These are phyloP conservation scores for Gopherus evgoodei DNA, from an alignment of 2,113 vertebrate species.

Conservation along the genomic window DNA sequence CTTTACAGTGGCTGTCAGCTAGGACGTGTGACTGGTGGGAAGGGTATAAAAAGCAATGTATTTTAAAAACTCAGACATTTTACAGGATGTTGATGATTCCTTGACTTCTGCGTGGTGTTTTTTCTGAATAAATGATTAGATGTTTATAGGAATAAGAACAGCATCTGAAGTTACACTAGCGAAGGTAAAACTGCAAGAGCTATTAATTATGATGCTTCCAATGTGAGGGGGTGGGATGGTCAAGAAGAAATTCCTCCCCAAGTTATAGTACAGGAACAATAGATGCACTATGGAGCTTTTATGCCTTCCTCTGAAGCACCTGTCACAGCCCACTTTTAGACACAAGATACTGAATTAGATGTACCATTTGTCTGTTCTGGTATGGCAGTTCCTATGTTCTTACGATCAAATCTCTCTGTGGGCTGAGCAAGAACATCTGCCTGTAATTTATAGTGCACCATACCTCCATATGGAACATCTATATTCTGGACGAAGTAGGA, in stretches of 20 bases:
- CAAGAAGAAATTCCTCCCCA: neutral
- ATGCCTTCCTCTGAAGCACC: neutral
- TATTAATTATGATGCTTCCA: neutral
- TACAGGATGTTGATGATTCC: neutral
- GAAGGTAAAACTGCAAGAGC: neutral
- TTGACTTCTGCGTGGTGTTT: slow-evolving; percentile 5
- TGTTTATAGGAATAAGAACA: neutral
- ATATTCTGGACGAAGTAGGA: neutral
- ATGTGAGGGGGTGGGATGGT: neutral
- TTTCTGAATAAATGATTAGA: neutral
- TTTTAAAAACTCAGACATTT: slow-evolving; percentile 11
- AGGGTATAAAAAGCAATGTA: neutral
- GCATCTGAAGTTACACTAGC: neutral
- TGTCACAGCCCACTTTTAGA: neutral
- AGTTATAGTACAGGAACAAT: neutral
- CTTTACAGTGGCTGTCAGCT: neutral
- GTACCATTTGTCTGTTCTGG: neutral
- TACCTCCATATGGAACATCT: accelerated
- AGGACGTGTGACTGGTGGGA: neutral
- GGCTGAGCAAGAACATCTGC: neutral
- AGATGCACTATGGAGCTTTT: neutral
- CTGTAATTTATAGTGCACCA: accelerated
- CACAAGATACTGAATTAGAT: accelerated
- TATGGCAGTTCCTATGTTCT: neutral
- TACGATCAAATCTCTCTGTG: neutral